These are phyloP conservation scores for Syngnathoides biaculeatus DNA, from an alignment of 2,113 vertebrate genomes.

Conservation along the genomic window DNA sequence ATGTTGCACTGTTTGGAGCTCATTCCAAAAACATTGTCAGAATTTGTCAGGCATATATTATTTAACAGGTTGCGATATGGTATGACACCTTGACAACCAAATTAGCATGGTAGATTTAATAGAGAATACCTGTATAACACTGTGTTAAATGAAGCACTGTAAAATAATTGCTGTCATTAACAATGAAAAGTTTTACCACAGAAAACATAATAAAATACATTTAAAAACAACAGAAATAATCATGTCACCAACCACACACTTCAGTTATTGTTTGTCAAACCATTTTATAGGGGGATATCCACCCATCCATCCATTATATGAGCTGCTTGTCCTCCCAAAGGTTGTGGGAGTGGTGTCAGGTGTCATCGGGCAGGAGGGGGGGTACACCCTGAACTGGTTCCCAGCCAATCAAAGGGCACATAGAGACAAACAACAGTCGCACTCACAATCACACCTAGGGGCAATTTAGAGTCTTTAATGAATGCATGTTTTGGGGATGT, in stretches of 20 bases:
- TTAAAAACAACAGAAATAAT: too few species aligned
- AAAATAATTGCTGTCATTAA: constrained; percentile 1
- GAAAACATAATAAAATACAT: too few species aligned
- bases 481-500: too few species aligned
- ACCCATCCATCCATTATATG: too few species aligned
- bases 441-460: too few species aligned
- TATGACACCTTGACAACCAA: constrained; percentile 3
- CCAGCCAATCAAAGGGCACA: too few species aligned
- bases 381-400: too few species aligned
- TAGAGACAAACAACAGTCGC: too few species aligned
- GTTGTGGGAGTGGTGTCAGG: too few species aligned
- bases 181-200: neutral
- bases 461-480: too few species aligned
- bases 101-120: constrained; percentile 21
- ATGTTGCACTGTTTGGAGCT: constrained; percentile 2
- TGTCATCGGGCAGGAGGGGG: too few species aligned
- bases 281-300: neutral
- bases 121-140: neutral
- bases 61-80: constrained; percentile 2
- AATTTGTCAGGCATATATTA: neutral
- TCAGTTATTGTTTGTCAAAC: neutral
- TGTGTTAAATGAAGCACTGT: constrained; percentile 2
- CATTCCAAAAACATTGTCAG: constrained; percentile 21
- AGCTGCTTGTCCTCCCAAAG: too few species aligned
- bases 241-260: neutral